Evolutionary conservation across 1,140 invertebrate species (phyloP), one percentile per base, ranked within the genome.

Genomic region (Nixonia krombeini): DNA sequence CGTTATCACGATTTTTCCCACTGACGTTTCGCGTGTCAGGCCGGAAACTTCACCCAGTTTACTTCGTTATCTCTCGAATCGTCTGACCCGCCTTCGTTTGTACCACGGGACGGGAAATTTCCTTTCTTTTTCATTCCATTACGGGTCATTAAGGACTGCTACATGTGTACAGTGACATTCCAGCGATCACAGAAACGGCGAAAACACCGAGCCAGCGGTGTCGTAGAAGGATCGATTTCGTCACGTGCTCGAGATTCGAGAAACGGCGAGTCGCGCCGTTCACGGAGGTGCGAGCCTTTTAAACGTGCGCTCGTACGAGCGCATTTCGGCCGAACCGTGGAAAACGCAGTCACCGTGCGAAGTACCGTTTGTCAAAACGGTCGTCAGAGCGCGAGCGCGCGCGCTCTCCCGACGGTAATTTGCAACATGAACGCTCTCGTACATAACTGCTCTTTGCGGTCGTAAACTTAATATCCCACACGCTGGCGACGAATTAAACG

Each of bases 351-450:
- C 40, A 47, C 28, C 21, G 52, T 56, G 55, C 64, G 42, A 68
- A 78, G 80, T 82, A 82, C 80, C 80, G 80, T 82, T 82, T 81
- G 66, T 80, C 76, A 80, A 82, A 80, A 81, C 76, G 78, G 76
- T 81, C 73, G 70, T 58, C 44, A 57, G 53, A 53, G 52, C 58
- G 44, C 59, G 58, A 71, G 74, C 71, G 68, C 76, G 70, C 62
- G n/a, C n/a, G n/a, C n/a, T n/a, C n/a, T n/a, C n/a, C n/a, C n/a
- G 70, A 76, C 74, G 74, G 72, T 76, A 80, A 82, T 78, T 79
- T 75, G 73, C 74, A 74, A 75, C 74, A 64, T 73, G 74, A 80
- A 77, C 74, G 72, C 67, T 45, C 47, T 18, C 65, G 58, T 75
- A 78, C 80, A 78, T 80, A 80, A 55, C 53, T n/a, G n/a, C n/a